These are phyloP conservation scores for Pantala flavescens DNA, from an alignment of 1,140 invertebrate species.

Conservation along the genomic window DNA sequence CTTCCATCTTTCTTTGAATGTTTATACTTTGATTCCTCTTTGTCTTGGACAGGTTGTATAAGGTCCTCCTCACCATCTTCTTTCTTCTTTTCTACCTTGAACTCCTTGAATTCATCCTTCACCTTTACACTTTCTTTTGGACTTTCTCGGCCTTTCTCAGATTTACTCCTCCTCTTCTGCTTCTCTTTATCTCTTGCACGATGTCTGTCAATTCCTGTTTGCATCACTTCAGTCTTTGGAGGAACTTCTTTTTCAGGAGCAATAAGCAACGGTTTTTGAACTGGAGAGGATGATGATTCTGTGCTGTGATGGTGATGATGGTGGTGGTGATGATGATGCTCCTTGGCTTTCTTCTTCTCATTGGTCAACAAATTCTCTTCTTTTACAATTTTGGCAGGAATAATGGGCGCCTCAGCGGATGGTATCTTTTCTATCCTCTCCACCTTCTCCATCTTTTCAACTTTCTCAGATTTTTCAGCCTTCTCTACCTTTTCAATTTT, in stretches of 20 bases:
- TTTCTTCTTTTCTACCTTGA: conserved; percentile 18
- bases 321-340: conserved; percentile 1
- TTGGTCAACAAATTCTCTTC: neutral
- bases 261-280: neutral
- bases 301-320: neutral
- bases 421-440: conserved; percentile 18
- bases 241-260: neutral
- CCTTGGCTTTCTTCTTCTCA: neutral
- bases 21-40: conserved; percentile 25
- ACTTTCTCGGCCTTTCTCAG: conserved; percentile 37
- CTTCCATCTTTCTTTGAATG: conserved; percentile 23
- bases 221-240: neutral
- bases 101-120: conserved; percentile 16
- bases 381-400: neutral
- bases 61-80: conserved; percentile 20
- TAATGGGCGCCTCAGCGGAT: neutral
- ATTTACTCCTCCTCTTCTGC: conserved; percentile 39
- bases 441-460: conserved; percentile 23
- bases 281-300: neutral
- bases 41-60: conserved; percentile 14
- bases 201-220: neutral
- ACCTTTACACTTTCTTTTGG: conserved; percentile 31
- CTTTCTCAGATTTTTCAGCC: conserved; percentile 21
- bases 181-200: neutral
- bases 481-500: conserved; percentile 23